Conservation (phyloP, 2,797 vertebrate genomes). For the Onychomys torridus region DNA sequence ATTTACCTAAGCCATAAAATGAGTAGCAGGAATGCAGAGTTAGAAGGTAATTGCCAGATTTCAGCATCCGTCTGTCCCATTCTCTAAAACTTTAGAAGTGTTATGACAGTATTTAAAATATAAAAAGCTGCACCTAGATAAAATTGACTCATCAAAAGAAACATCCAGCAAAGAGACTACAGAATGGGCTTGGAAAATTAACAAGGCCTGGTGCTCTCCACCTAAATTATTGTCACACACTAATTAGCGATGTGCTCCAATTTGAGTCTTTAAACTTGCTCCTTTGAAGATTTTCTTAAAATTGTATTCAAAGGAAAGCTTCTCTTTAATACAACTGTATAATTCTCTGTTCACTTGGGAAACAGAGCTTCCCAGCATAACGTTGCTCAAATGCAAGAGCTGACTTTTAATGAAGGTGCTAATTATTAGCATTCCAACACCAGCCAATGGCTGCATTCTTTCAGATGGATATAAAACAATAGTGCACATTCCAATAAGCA, state of each 20-base stretch:
- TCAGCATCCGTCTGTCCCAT: slow-evolving; percentile 66
- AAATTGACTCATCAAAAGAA: slow-evolving; percentile 79
- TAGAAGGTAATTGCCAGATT: slow-evolving; percentile 77
- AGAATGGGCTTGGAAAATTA: slow-evolving; percentile 74
- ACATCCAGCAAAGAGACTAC: slow-evolving; percentile 75
- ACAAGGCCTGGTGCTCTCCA: slow-evolving; percentile 70
- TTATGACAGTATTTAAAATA: slow-evolving; percentile 83
- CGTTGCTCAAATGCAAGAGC: slow-evolving; percentile 76
- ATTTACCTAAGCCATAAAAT: slow-evolving; percentile 67
- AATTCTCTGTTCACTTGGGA: slow-evolving; percentile 84
- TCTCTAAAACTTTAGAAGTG: slow-evolving; percentile 80
- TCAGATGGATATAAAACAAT: slow-evolving; percentile 84
- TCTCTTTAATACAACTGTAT: slow-evolving; percentile 83
- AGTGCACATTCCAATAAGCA: slow-evolving; percentile 84
- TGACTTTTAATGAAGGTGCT: slow-evolving; percentile 84
- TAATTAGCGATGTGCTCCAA: slow-evolving; percentile 79
- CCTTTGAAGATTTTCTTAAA: slow-evolving; percentile 87
- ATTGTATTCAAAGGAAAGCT: slow-evolving; percentile 80
- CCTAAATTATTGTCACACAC: slow-evolving; percentile 77
- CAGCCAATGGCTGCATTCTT: slow-evolving; percentile 80
- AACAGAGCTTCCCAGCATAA: slow-evolving; percentile 71
- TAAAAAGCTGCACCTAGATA: slow-evolving; percentile 75
- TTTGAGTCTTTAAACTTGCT: slow-evolving; percentile 79
- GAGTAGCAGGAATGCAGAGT: slow-evolving; percentile 78
- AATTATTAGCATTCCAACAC: slow-evolving; percentile 84